Evolutionary conservation across 2,888 invertebrate species (phyloP).

Genomic region (Criorhina ranunculi): DNA sequence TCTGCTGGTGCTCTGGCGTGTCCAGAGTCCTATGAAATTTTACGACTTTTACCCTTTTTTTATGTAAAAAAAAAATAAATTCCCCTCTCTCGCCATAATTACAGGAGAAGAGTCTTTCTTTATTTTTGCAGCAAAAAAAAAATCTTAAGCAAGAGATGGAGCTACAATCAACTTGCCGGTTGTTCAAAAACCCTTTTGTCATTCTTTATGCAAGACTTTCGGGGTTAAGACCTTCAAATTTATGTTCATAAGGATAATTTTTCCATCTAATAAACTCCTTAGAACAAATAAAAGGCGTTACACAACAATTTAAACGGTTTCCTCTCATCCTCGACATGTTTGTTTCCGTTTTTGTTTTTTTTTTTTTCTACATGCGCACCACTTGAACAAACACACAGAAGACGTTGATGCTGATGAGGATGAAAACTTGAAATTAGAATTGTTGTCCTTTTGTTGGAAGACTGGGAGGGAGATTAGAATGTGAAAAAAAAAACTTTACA

Average conservation of each 20-base stretch:
- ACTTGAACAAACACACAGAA: conserved; percentile 13
- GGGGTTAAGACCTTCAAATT: conserved; percentile 36
- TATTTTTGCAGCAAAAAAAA: neutral
- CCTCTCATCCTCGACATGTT: conserved; percentile 4
- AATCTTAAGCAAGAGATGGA: neutral
- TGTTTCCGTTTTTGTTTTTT: neutral
- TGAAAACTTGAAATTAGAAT: conserved; percentile 48
- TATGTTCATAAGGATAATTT: conserved; percentile 47
- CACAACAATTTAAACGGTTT: conserved; percentile 39
- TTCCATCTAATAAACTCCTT: conserved; percentile 50
- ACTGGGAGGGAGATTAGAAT: neutral
- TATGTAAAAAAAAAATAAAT: too few species aligned
- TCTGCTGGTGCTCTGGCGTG: neutral
- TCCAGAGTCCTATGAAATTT: conserved; percentile 10
- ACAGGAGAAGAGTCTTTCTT: neutral
- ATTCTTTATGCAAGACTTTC: conserved; percentile 20
- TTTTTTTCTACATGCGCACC: neutral
- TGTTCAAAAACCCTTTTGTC: conserved; percentile 20
- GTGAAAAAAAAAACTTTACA: conserved; percentile 30
- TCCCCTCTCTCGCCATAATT: conserved; percentile 29
- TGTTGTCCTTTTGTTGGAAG: conserved; percentile 5
- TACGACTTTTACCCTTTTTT: conserved; percentile 33
- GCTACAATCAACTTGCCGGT: conserved; percentile 26
- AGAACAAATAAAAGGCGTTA: conserved; percentile 35
- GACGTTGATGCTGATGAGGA: neutral